Evolutionary conservation across 2,113 vertebrate genomes (phyloP), one percentile per base, ranked within the genome.

Genomic region (Antennarius striatus): DNA sequence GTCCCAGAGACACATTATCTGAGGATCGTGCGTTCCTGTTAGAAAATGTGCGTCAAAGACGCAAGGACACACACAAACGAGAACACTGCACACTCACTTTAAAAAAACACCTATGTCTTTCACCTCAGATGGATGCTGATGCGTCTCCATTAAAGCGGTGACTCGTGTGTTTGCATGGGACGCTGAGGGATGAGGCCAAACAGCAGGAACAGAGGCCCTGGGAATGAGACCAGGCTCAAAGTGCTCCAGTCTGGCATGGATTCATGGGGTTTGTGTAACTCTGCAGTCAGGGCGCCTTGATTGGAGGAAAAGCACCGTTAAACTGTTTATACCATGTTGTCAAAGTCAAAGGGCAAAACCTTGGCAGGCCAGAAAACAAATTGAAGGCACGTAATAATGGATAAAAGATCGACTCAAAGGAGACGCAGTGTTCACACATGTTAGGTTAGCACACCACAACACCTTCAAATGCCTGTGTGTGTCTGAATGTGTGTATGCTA

Each of bases 401-500:
- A 84, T 68, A 71, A 79, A 71, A 75, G 65, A 75, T 51, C 74
- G 77, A 75, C 68, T 73, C 59, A 63, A 58, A 0, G 14, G 68
- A 77, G 70, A 75, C 61, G 52, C 58, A 29, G 51, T 47, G 62
- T 58, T 77, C 63, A 71, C 66, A 78, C 14, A n/a, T 53, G 68
- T 73, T 70, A 75, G 51, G 32, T 48, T 11, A 17, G 54, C 57
- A 65, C 63, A 68, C 93, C 90, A 89, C 86, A 82, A 89, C 86
- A 89, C 77, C 89, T 91, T 82, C 42, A 78, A 49, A 13, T 71
- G 62, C 51, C 59, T 22, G 48, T 57, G 63, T 63, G 58, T 28
- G 65, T 81, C n/a, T 74, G 10, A 32, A 57, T 63, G 40, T 80
- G 82, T 85, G 78, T 89, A 50, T 84, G 84, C 74, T 14, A 94